Base-by-base conservation (phyloP, 1,140 invertebrate genomes). In the Trichogramma pretiosum region DNA sequence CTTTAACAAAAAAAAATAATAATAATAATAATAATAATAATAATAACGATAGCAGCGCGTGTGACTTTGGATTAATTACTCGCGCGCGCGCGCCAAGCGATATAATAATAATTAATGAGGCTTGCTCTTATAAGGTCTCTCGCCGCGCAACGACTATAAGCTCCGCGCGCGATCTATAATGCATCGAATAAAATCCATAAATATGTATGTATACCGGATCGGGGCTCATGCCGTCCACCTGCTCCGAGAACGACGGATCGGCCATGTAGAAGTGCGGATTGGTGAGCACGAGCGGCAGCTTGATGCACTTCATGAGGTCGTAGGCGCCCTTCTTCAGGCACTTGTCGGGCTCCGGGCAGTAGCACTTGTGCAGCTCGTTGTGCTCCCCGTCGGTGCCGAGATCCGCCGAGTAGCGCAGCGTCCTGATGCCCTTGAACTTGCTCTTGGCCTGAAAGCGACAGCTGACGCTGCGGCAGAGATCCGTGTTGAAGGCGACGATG, bases 211-310 rank as follows among this genome's bases (percentile, higher is more conserved):
- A 58, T 33, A 73, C 68, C 54, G 77, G 70, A 43, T 81, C 73
- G 0, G 91, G 90, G 37, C 73, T 66, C 1, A 93, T 60, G 7
- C 90, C 90, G 22, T 74, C 74, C 0, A 93, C 82, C 22, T 72
- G 70, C 1, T 77, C 59, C 0, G 80, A 16, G 26, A 88, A 77
- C 23, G 70, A 74, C 1, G 81, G 75, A 60, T 90, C 84, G 1
- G 73, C 74, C 5, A 80, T 69, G 46, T 84, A 83, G 61, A 90
- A 91, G 69, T 95, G 91, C 2, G 91, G 90, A 54, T 85, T 67
- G 1, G 88, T 84, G 0, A 77, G 77, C 14, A 82, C 76, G 17
- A 86, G 64, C 0, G 87, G 87, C 0, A 76, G 79, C 1, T 78
- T 78, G 3, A 78, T 50, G 56, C 85, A 89, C 24, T 78, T 78